phyloP scores from a whole-genome alignment of 1,140 invertebrate genomes.

The Lepidurus couesii region DNA sequence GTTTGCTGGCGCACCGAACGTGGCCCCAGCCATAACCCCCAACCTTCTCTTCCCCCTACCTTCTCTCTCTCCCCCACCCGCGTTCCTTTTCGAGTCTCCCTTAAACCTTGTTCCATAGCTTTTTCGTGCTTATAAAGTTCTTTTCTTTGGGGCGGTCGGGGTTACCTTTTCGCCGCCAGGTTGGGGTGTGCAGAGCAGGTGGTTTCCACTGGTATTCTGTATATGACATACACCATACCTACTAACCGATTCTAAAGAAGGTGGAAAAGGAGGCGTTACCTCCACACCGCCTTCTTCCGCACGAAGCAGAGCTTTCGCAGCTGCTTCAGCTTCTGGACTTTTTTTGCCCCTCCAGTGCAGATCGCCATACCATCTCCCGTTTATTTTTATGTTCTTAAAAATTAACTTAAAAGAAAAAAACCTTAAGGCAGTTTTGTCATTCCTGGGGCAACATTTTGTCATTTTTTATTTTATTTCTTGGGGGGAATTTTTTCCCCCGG shows the following conservation, averaged over 20 bases:
- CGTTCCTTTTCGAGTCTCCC: not conserved
- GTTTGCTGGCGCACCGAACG: not conserved
- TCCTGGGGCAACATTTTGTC: too few relatives aligned
- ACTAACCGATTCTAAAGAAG: not conserved
- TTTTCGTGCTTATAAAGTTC: conserved; percentile 6
- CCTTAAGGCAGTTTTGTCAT: too few relatives aligned
- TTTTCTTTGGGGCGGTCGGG: not conserved
- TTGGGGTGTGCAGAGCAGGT: not conserved
- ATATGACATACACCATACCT: too few relatives aligned
- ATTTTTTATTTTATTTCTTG: too few relatives aligned
- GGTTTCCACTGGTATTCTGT: not conserved
- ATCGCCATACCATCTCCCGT: not conserved
- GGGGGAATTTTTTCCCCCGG: too few relatives aligned
- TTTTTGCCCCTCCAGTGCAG: not conserved
- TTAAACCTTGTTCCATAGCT: not conserved
- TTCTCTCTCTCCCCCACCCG: not conserved
- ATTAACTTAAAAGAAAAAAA: not conserved
- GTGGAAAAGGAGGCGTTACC: not conserved
- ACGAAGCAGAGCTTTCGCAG: not conserved
- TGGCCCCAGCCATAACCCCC: conserved; percentile 32
- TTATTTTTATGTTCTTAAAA: not conserved
- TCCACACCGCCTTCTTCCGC: conserved; percentile 3
- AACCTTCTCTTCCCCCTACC: conserved; percentile 34
- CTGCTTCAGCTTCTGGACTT: conserved; percentile 1
- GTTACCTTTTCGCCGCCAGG: not conserved